Evolutionary conservation across 1,140 invertebrate species (phyloP), one percentile per base, ranked within the genome.

Genomic region (Lepidostoma basale): DNA sequence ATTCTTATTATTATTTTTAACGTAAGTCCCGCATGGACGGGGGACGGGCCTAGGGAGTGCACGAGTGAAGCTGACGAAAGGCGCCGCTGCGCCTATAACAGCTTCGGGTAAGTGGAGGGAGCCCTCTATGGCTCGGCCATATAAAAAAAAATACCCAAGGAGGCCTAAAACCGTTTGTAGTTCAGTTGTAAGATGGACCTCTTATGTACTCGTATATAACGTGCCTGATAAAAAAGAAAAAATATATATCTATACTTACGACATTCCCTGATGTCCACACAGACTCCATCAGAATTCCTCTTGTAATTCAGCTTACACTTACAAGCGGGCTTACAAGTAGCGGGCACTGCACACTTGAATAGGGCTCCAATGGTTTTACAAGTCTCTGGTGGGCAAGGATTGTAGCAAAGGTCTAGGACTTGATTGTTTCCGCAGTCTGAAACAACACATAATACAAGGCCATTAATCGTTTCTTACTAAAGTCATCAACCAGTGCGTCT

Each of bases 321-420:
- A 39, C 71, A 73, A n/a, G 26, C 64, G 3, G 63, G 64, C 47
- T 59, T 58, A 54, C 71, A 73, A 5, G 14, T 20, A 4, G 47
- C 16, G 8, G 62, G 60, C 22, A 33, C 52, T 12, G 49, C 22
- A 45, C 71, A 73, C 16, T 47, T 70, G 52, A 67, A 67, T 5
- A 25, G 3, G 42, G 39, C 59, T 16, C 67, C 67, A 39, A 73
- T 67, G 8, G 49, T 23, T 10, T 28, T 22, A 39, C 71, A 73
- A 23, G 58, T 60, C 12, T 66, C 68, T 4, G 71, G 71, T 10
- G 71, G 71, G 30, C 68, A 73, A 1, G 63, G 40, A n/a, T 63
- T 62, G 58, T 30, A n/a, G 36, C 71, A 73, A 3, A 40, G 5
- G 18, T 64, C 63, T 3, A 69, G 45, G 14, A 58, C 58, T 64